These are phyloP conservation scores for Drosophila tanythrix DNA, from an alignment of 2,888 invertebrate species.

Conservation along the genomic window DNA sequence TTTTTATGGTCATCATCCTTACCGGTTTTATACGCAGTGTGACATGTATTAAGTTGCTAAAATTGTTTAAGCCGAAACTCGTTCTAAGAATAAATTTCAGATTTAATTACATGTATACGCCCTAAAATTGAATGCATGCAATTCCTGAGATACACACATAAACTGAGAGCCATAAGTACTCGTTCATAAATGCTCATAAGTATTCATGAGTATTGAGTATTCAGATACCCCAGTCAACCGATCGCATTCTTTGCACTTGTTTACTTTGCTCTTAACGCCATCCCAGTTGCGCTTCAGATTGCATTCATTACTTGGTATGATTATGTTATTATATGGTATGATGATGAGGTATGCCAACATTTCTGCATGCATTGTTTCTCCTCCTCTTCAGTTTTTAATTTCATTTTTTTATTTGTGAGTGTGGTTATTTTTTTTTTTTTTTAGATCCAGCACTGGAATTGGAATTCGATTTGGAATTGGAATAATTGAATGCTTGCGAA, in stretches of 20 bases:
- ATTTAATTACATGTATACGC: conserved; percentile 54
- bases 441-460: neutral
- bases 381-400: neutral
- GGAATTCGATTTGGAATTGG: conserved; percentile 16
- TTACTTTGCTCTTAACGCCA: conserved; percentile 65
- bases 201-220: conserved; percentile 29
- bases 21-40: conserved; percentile 58
- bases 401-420: neutral
- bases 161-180: conserved; percentile 5
- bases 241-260: conserved; percentile 57
- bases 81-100: conserved; percentile 76
- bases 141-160: conserved; percentile 32
- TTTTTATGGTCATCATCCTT: conserved; percentile 50
- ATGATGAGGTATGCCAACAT: conserved; percentile 46
- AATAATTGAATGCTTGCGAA: conserved; percentile 36
- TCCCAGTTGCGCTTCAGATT: conserved; percentile 42
- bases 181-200: conserved; percentile 19
- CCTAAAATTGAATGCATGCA: conserved; percentile 54
- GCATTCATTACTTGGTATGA: conserved; percentile 48
- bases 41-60: conserved; percentile 51
- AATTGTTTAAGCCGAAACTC: conserved; percentile 60
- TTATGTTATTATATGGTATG: conserved; percentile 41
- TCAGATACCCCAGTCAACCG: neutral
- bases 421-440: neutral
- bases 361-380: conserved; percentile 46